Conservation (phyloP, 2,113 vertebrate species). For the Hyaena hyaena region DNA sequence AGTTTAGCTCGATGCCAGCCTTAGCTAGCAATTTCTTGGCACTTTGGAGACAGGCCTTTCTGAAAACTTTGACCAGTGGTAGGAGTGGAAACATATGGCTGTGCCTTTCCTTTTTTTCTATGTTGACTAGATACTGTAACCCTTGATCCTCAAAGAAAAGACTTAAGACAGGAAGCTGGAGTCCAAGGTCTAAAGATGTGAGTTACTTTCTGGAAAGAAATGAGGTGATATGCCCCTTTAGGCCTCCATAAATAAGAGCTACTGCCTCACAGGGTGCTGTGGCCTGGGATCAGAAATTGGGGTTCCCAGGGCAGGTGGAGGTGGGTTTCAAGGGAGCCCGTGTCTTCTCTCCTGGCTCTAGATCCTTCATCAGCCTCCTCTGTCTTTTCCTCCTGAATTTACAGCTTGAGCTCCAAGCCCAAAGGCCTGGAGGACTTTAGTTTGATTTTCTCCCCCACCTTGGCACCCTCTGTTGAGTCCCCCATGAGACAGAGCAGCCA, state of each 20-base stretch:
- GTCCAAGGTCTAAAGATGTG: neutral
- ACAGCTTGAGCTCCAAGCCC: neutral
- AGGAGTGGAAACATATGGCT: neutral
- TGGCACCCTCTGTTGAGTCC: neutral
- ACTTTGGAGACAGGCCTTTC: neutral
- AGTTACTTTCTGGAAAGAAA: slow-evolving; percentile 5
- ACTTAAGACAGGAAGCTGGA: neutral
- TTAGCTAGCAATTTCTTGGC: neutral
- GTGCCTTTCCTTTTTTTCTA: neutral
- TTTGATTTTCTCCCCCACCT: neutral
- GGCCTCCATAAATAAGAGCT: neutral
- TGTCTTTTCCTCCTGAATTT: neutral
- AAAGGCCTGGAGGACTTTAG: neutral
- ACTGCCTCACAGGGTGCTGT: neutral
- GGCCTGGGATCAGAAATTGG: neutral
- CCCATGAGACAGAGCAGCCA: neutral
- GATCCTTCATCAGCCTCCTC: neutral
- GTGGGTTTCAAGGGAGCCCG: neutral
- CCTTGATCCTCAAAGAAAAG: neutral
- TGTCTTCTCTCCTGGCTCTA: neutral
- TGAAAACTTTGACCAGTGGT: neutral
- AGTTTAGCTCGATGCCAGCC: neutral
- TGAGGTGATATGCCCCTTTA: neutral
- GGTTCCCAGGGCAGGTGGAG: neutral
- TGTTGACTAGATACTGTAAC: neutral